These are phyloP conservation scores for Corvus moneduloides DNA, from an alignment of 2,113 vertebrate species.

Conservation along the genomic window DNA sequence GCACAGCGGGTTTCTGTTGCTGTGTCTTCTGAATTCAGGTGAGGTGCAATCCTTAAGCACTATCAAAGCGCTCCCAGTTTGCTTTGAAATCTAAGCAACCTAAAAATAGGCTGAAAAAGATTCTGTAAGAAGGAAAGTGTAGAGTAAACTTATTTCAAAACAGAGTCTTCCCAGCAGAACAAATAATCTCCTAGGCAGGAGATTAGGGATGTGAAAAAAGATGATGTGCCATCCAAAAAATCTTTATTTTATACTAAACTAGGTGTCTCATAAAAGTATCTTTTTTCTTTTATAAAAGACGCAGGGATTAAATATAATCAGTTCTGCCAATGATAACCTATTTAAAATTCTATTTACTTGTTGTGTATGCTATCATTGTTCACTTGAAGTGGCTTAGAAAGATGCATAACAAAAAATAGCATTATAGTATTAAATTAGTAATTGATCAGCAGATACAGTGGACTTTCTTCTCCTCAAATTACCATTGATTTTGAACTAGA, in stretches of 20 bases:
- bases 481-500: neutral
- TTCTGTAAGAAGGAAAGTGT: neutral
- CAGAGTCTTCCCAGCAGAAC: neutral
- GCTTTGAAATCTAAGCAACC: neutral
- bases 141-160: neutral
- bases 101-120: neutral
- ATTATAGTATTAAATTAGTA: neutral
- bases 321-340: neutral
- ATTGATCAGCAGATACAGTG: neutral
- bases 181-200: neutral
- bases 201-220: neutral
- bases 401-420: neutral
- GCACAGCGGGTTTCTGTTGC: neutral
- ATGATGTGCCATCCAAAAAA: neutral
- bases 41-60: neutral
- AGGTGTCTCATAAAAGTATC: neutral
- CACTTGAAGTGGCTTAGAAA: neutral
- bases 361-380: neutral
- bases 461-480: neutral
- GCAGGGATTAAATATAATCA: neutral
- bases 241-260: neutral
- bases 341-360: neutral
- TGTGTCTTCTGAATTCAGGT: neutral
- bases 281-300: neutral
- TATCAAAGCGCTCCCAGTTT: neutral